Evolutionary conservation across 2,113 vertebrate genomes (phyloP).

Genomic region (Lethenteron camtschaticum): DNA sequence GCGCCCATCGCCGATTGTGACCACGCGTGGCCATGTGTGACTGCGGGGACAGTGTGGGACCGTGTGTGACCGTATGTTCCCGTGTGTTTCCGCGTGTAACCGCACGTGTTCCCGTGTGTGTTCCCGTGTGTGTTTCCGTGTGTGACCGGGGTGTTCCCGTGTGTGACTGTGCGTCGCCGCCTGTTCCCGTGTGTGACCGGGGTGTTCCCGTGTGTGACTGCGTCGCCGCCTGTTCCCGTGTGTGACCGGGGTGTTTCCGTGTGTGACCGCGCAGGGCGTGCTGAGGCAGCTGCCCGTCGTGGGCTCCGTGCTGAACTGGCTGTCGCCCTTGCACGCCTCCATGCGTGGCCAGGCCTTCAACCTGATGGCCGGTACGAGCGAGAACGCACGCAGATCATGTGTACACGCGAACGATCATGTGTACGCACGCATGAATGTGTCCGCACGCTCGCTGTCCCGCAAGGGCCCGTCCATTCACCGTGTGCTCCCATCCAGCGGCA

Average conservation of each 20-base stretch:
- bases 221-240: no score
- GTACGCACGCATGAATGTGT: not conserved
- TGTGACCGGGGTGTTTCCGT: no score
- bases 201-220: no score
- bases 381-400: no score
- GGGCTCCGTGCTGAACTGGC: conserved; percentile 81
- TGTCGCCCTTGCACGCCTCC: conserved; percentile 60
- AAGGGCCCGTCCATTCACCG: not conserved
- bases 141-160: no score
- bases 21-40: not conserved
- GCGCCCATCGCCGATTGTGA: not conserved
- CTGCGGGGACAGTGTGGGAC: not conserved
- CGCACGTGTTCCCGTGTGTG: no score
- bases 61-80: no score
- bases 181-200: no score
- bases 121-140: no score
- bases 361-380: conserved; percentile 54
- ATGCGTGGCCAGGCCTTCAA: conserved; percentile 67
- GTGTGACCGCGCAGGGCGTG: conserved; percentile 33
- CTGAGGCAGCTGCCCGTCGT: conserved; percentile 75
- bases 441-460: not conserved
- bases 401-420: not conserved
- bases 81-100: no score
- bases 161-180: no score
- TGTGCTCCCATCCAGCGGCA: not conserved